Evolutionary conservation across 2,797 vertebrate genomes (phyloP).

Genomic region (Ara ararauna): DNA sequence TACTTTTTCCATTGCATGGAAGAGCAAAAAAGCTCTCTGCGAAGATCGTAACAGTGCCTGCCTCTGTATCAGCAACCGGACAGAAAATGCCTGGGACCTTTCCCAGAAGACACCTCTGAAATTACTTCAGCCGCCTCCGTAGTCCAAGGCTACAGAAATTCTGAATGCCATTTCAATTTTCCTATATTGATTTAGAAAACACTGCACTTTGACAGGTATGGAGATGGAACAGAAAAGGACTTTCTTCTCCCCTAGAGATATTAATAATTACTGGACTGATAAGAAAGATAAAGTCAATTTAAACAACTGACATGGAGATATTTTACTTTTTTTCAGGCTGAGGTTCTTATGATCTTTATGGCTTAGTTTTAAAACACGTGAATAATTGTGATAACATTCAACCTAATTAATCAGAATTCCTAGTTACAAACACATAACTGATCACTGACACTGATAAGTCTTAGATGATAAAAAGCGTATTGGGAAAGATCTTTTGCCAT

Average conservation of each 20-base stretch:
- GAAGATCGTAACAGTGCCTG: slow-evolving; percentile 55
- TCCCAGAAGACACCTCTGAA: slow-evolving; percentile 69
- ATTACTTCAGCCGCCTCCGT: slow-evolving; percentile 56
- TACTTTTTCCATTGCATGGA: slow-evolving; percentile 56
- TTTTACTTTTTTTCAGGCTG: slow-evolving; percentile 53
- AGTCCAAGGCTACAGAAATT: slow-evolving; percentile 65
- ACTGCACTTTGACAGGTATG: slow-evolving; percentile 30
- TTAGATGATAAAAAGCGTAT: neutral
- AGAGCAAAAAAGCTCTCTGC: slow-evolving; percentile 62
- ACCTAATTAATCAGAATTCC: slow-evolving; percentile 15
- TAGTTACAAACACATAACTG: neutral
- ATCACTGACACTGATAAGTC: slow-evolving; percentile 35
- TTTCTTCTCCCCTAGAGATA: slow-evolving; percentile 72
- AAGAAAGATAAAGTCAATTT: slow-evolving; percentile 37
- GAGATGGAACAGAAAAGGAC: slow-evolving; percentile 51
- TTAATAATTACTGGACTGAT: slow-evolving; percentile 15
- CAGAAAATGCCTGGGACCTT: slow-evolving; percentile 49
- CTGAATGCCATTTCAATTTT: slow-evolving; percentile 46
- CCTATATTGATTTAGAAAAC: slow-evolving; percentile 47
- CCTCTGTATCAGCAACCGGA: slow-evolving; percentile 40
- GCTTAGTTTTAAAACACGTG: slow-evolving; percentile 39
- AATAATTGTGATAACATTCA: slow-evolving; percentile 19
- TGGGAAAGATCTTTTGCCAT: slow-evolving; percentile 57
- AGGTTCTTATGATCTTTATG: slow-evolving; percentile 42
- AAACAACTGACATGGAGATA: slow-evolving; percentile 33